Evolutionary conservation across 2,797 vertebrate species (phyloP).

Genomic region (Aselliscus stoliczkanus): DNA sequence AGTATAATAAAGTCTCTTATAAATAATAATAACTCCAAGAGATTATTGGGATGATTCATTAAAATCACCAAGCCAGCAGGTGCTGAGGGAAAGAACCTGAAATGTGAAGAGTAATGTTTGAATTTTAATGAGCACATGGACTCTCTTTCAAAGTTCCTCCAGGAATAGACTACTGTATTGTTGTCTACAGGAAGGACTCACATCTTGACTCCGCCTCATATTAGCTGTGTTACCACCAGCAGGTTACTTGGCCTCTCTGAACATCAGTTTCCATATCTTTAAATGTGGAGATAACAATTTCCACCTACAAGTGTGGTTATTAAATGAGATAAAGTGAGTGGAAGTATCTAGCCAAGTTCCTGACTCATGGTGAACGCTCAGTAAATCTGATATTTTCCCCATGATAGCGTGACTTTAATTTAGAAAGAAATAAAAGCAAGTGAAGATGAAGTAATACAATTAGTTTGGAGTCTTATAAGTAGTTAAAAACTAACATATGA

Average conservation of each 20-base stretch:
- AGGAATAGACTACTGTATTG: background rate
- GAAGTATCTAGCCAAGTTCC: background rate
- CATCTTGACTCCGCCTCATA: fast-evolving
- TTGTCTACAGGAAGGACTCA: background rate
- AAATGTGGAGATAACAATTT: background rate
- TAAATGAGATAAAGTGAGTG: background rate
- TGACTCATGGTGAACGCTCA: background rate
- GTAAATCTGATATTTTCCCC: background rate
- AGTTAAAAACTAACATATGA: background rate
- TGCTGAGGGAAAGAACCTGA: background rate
- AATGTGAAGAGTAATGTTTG: background rate
- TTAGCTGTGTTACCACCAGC: background rate
- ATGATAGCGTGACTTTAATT: background rate
- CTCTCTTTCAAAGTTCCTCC: background rate
- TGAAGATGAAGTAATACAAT: background rate
- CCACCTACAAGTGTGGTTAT: background rate
- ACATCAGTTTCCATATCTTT: background rate
- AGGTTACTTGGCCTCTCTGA: background rate
- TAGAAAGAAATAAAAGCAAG: background rate
- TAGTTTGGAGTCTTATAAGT: background rate
- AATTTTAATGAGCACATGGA: background rate
- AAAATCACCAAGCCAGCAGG: background rate
- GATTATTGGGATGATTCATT: background rate
- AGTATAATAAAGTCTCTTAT: constrained; percentile 37
- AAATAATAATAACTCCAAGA: constrained; percentile 46